Base-by-base conservation (phyloP, 1,140 invertebrate species). In the Sitobion miscanthi region DNA sequence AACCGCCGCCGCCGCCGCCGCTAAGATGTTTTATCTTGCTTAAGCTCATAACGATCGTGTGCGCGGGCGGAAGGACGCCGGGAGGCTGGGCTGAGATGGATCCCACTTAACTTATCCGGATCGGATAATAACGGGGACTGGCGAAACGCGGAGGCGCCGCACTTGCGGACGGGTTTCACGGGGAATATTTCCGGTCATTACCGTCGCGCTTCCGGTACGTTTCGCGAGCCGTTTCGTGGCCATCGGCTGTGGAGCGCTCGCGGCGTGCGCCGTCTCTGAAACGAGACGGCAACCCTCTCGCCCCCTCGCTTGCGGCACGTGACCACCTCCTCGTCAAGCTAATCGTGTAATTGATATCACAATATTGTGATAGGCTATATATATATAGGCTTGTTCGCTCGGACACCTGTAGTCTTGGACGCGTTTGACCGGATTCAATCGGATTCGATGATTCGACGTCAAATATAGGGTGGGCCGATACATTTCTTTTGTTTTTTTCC, bases 21-120 rank as follows among this genome's bases (percentile, higher is more conserved):
- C 45, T 88, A 89, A 89, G 87, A 89, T 54, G 49, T 57, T 90
- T 69, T 69, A 62, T 69, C 54, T 90, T 62, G n/a, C 35, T 90
- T 45, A 90, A 90, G 89, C 38, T 69, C 89, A 21, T 45, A 77
- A 47, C 52, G 57, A 42, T 17, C 38, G 38, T 0, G 4, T n/a
- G 88, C 54, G 21, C 23, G 0, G 23, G 20, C 14, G 17, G 47
- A 20, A 45, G 89, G 2, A 45, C 52, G 38, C 14, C 17, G 52
- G 38, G 21, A 11, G 88, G 35, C 30, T 17, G 30, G 30, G 30
- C 30, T 14, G 42, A n/a, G 49, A 89, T 35, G 21, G 49, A 38
- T 35, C 30, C 52, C 45, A 89, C 49, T 89, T 38, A 57, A 38
- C 87, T 89, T 89, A 89, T 49, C 87, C 87, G 52, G 47, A 89